phyloP scores from a whole-genome alignment of 1,140 invertebrate genomes.

The Musca vetustissima region DNA sequence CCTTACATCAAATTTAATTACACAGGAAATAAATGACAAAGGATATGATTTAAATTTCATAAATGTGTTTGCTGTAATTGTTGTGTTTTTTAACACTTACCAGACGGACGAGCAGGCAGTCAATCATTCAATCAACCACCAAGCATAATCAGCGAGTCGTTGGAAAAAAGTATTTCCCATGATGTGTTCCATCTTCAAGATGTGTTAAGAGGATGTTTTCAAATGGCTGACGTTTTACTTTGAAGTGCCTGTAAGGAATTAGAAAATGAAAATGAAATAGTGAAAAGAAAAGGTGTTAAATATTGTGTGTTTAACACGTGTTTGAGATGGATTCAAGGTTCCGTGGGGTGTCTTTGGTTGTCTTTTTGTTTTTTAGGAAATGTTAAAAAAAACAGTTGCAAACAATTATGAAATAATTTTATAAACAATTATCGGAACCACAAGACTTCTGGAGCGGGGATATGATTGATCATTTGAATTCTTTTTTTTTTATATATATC shows the following conservation, averaged over 20 bases:
- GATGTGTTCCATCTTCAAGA: neutral
- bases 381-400: constrained; percentile 12
- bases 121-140: no score
- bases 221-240: no score
- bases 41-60: constrained; percentile 13
- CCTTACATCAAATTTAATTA: neutral
- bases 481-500: no score
- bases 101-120: no score
- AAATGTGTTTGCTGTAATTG: constrained; percentile 5
- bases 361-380: neutral
- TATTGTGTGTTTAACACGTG: neutral
- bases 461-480: no score
- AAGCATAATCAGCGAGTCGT: neutral
- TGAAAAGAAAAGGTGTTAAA: constrained; percentile 19
- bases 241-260: no score
- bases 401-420: neutral
- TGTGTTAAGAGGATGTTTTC: neutral
- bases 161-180: neutral
- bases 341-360: neutral
- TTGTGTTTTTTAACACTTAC: constrained; percentile 11
- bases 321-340: constrained; percentile 7
- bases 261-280: no score
- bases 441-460: no score
- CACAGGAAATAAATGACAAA: constrained; percentile 15
- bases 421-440: no score